Evolutionary conservation across 2,113 vertebrate genomes (phyloP), one percentile per base, ranked within the genome.

Genomic region (Sprattus sprattus): DNA sequence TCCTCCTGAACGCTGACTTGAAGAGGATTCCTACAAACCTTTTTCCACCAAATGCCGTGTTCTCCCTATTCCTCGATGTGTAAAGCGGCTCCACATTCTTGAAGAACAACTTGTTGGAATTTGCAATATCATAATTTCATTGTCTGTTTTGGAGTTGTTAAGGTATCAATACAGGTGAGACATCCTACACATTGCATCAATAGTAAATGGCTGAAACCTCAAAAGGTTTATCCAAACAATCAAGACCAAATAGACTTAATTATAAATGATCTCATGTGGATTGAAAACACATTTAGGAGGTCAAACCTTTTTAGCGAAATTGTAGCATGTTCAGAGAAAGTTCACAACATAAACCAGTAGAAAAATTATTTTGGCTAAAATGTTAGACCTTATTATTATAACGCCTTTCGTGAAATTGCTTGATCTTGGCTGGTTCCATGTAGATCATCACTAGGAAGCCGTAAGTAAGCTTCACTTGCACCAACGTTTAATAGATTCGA

Each of bases 21-120:
- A 82, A 6, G 22, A 90, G 82, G 89, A 91, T 91, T 92, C 92
- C 87, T n/a, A 22, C 28, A 45, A 88, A 86, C 85, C 91, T 93
- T 94, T 93, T 22, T n/a, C 94, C 93, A 89, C 91, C 89, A 93
- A 92, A 93, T 91, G 90, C 91, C 93, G 92, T 90, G 92, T 10
- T 67, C 64, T 7, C 22, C 22, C 92, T 92, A 81, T 87, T 89
- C 93, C 92, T 88, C 83, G 84, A 92, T 93, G 90, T 4, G 87
- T n/a, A 60, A 87, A 91, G 89, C 88, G n/a, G 39, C 10, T 15
- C 28, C 2, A 87, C 88, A 88, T 45, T 89, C 86, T 90, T n/a
- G 71, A 84, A 90, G 83, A 83, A 86, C 88, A 32, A 39, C 39
- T 39, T 39, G 39, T 16, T 32, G 15, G 4, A 32, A 39, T 78